Evolutionary conservation across 2,113 vertebrate genomes (phyloP).

Genomic region (Candoia aspera): DNA sequence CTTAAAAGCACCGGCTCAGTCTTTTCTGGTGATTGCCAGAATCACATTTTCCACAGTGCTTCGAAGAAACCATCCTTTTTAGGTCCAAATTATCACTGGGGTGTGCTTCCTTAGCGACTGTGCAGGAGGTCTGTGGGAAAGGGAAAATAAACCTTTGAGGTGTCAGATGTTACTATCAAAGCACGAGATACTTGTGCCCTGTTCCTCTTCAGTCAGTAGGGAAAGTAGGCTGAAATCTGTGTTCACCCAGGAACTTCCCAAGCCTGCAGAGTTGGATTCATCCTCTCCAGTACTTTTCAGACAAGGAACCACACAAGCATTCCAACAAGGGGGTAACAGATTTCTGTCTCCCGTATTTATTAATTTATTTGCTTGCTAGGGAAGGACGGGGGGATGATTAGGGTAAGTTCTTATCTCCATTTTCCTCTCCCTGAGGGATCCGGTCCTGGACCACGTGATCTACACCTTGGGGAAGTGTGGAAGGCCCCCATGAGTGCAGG

Average conservation of each 20-base stretch:
- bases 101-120: not conserved
- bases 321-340: not conserved
- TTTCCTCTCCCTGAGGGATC: not conserved
- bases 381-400: too few species aligned
- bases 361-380: not conserved
- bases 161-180: not conserved
- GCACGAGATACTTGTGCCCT: too few species aligned
- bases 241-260: too few species aligned
- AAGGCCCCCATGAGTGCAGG: too few species aligned
- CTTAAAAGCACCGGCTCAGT: not conserved
- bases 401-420: not conserved
- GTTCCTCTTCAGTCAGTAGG: accelerated
- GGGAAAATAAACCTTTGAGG: not conserved
- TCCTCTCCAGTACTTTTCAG: not conserved
- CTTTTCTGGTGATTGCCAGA: not conserved
- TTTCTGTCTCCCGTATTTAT: not conserved
- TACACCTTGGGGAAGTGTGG: not conserved
- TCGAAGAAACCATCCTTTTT: not conserved
- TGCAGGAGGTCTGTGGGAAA: not conserved
- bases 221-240: not conserved
- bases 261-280: too few species aligned
- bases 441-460: not conserved
- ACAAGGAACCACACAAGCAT: slow-evolving; percentile 20
- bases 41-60: not conserved
- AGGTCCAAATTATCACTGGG: not conserved